Evolutionary conservation across 2,888 invertebrate species (phyloP), one percentile per base, ranked within the genome.

Genomic region (Tanypteryx hageni): DNA sequence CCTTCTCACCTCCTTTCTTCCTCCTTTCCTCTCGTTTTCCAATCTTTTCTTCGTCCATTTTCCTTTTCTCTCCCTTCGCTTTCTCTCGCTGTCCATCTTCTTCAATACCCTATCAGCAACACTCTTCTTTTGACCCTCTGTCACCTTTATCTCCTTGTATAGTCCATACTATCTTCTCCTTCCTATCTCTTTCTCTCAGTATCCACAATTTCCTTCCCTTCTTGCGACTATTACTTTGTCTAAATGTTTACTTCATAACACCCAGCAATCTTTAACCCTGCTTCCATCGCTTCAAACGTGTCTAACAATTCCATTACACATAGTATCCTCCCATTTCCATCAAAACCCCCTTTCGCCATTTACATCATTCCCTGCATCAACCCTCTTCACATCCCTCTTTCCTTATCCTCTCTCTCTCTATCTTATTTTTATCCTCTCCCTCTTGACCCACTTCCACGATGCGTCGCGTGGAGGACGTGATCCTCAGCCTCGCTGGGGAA

Each of bases 391-490:
- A 9, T 81, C 27, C 27, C 14, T 59, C 59, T 86, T 57, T 44
- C 44, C 57, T 57, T 58, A 59, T 22, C 85, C 61, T 61, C 14
- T 61, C 18, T 61, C 14, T 58, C 58, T 86, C 61, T 61, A 0
- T 44, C 44, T 1, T 5, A 44, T 5, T 44, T 44, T 5, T 44
- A 10, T 13, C 18, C 64, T 31, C 83, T 18, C 14, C 86, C 59
- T 64, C 64, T 89, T 89, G 89, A 89, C 89, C 89, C 89, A 89
- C 64, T 61, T 89, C 59, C 64, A 16, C 89, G 89, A 89, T 89
- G 89, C 89, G 89, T 89, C 64, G 64, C 18, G 44, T 31, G 89
- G n/a, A 83, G 83, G 83, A 64, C 59, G 59, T 86, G 86, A 61
- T 89, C 64, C 89, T 89, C 89, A 14, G 86, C 61, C 83, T 83